Evolutionary conservation across 1,140 invertebrate genomes (phyloP), one percentile per base, ranked within the genome.

Genomic region (Phymastichus coffea): DNA sequence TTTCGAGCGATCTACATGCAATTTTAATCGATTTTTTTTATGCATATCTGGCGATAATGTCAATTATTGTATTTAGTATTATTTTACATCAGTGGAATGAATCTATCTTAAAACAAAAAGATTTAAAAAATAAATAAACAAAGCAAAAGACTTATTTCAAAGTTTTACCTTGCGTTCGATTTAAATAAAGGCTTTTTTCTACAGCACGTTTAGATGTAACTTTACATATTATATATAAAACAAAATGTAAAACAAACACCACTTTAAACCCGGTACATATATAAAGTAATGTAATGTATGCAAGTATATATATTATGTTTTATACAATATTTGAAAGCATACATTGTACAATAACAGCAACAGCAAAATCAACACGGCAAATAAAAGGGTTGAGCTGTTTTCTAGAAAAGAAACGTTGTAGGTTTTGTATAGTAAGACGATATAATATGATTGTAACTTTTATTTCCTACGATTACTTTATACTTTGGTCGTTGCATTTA

Each of bases 61-160:
- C 57, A 60, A 60, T 60, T 60, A 60, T 33, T 54, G 19, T 47
- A 0, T 60, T 47, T 54, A 60, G 43, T 60, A 60, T 60, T 60
- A 60, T 60, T 54, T 54, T 38, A 54, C 28, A 26, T 15, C 12
- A 52, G 38, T 52, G 15, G 2, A 35, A 44, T 33, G n/a, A n/a
- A n/a, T n/a, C n/a, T n/a, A n/a, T n/a, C n/a, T n/a, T n/a, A n/a
- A n/a, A n/a, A n/a, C 15, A 52, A 8, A 23, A 38, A 12, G 25
- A 25, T 30, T 7, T n/a, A n/a, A n/a, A n/a, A n/a, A n/a, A n/a
- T 9, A 48, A 19, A 46, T 6, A 25, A 25, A 20, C 19, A 3
- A 28, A 41, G 17, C 25, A 52, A 37, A 56, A 22, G 44, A 35
- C 23, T 53, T 52, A n/a, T n/a, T 43, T 35, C 9, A 22, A 44